phyloP scores from a whole-genome alignment of 2,888 invertebrate species.

The Trichopoda pennipes region DNA sequence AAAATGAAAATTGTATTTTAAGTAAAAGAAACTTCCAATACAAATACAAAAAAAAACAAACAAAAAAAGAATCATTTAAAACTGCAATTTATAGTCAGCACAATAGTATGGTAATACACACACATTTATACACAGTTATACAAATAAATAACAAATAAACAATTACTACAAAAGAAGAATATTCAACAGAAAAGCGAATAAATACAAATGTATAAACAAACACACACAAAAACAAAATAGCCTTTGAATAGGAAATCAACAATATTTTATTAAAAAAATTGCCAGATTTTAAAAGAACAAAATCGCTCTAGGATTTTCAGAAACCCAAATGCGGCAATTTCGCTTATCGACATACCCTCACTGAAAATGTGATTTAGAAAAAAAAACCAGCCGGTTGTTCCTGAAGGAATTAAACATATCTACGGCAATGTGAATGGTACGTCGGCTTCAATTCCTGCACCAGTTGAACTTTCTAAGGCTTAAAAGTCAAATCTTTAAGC shows the following conservation, averaged over 20 bases:
- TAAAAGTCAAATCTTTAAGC: too few relatives aligned
- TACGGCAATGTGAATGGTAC: too few relatives aligned
- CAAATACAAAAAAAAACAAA: too few relatives aligned
- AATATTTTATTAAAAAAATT: constrained; percentile 38
- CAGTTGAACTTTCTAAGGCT: too few relatives aligned
- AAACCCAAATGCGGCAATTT: too few relatives aligned
- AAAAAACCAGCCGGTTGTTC: too few relatives aligned
- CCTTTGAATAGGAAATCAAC: constrained; percentile 52
- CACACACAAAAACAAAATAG: constrained; percentile 19
- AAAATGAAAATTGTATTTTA: constrained; percentile 25
- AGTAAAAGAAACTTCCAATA: constrained; percentile 34
- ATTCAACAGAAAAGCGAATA: constrained; percentile 29
- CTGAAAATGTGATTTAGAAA: too few relatives aligned
- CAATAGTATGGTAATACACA: neutral
- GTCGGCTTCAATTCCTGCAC: too few relatives aligned
- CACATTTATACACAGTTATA: constrained; percentile 1
- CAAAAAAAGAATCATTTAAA: constrained; percentile 33
- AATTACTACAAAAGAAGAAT: constrained; percentile 43
- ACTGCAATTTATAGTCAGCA: constrained; percentile 57
- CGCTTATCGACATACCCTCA: too few relatives aligned
- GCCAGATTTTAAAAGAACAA: neutral
- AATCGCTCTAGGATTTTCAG: neutral
- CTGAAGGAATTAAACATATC: too few relatives aligned
- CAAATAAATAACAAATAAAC: constrained; percentile 46
- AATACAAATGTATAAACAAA: constrained; percentile 1